Conservation (phyloP, 2,888 invertebrate genomes). For the Drosophila incognita region DNA sequence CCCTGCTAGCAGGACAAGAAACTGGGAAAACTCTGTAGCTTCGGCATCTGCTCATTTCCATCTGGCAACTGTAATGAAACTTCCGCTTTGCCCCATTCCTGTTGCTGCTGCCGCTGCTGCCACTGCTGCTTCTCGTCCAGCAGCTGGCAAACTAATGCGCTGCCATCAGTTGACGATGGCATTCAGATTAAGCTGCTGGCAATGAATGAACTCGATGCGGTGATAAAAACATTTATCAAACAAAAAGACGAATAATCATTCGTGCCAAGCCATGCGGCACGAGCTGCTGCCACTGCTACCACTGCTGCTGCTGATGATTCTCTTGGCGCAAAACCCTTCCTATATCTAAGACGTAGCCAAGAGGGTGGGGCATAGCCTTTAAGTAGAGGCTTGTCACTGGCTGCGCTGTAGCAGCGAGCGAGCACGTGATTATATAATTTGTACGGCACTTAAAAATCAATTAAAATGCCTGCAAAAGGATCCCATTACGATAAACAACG, state of each 20-base stretch:
- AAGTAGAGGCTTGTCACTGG: slow-evolving; percentile 12
- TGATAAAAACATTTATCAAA: slow-evolving; percentile 85
- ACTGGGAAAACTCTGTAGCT: slow-evolving; percentile 23
- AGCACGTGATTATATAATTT: slow-evolving; percentile 71
- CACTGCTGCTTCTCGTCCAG: slow-evolving; percentile 39
- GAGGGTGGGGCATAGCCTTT: background rate
- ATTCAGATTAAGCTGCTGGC: slow-evolving; percentile 85
- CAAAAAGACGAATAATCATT: slow-evolving; percentile 83
- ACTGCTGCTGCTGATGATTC: background rate
- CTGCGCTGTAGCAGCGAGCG: slow-evolving; percentile 10
- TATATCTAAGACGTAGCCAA: slow-evolving; percentile 16
- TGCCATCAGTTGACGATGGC: slow-evolving; percentile 84
- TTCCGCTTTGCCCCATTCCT: slow-evolving; percentile 60
- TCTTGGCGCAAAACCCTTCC: slow-evolving; percentile 39
- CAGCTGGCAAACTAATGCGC: slow-evolving; percentile 83
- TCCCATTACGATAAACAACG: slow-evolving; percentile 31
- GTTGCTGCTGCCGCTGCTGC: background rate
- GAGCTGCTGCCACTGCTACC: slow-evolving; percentile 25
- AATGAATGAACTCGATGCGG: slow-evolving; percentile 85
- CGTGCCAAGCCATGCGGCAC: slow-evolving; percentile 58
- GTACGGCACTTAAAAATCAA: slow-evolving; percentile 78
- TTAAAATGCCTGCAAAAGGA: slow-evolving; percentile 53
- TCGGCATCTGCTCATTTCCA: slow-evolving; percentile 64
- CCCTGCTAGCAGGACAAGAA: slow-evolving; percentile 15
- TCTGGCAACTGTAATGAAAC: slow-evolving; percentile 80